Evolutionary conservation across 2,888 invertebrate genomes (phyloP), one percentile per base, ranked within the genome.

Genomic region (Tinea pellionella): DNA sequence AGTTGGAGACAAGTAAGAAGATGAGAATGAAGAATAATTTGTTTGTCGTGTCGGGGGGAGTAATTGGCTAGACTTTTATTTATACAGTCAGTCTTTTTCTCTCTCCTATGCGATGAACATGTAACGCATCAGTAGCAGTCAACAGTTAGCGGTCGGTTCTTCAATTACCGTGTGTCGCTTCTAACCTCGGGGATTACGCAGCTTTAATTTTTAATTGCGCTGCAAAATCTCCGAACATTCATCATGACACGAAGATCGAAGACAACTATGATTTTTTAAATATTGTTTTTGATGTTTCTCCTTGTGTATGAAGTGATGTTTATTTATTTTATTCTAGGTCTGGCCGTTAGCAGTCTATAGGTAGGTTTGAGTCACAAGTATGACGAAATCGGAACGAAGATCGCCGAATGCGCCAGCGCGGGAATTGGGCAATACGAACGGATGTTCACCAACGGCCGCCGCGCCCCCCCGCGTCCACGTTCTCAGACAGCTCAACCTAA

Each of bases 1-100:
- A 74, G 71, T 69, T 65, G 66, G 63, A 64, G 66, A 65, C 2
- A 16, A 32, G 32, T 65, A 16, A 19, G 67, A 72, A 72, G 65
- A 53, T n/a, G 24, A 24, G n/a, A 24, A 53, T 2, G 43, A 59
- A 47, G 57, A 32, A 15, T 32, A 57, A 30, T 32, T 57, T 84
- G 86, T 79, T 77, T 67, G 75, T 74, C 74, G 80, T 81, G 77
- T 91, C 88, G 92, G 91, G 87, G 91, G 86, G 91, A 91, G 91
- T 32, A 89, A 88, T 85, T 79, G 91, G 89, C 91, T 89, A 71
- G 91, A 88, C 91, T 90, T 78, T 74, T 67, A 79, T 68, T 67
- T 72, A 70, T 75, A 74, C 73, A 92, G 92, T 92, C 92, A 92
- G 92, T 92, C 92, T 92, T 92, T 92, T 92, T 92, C 92, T 92